Conservation (phyloP, 2,113 vertebrate genomes). For the Indicator indicator region DNA sequence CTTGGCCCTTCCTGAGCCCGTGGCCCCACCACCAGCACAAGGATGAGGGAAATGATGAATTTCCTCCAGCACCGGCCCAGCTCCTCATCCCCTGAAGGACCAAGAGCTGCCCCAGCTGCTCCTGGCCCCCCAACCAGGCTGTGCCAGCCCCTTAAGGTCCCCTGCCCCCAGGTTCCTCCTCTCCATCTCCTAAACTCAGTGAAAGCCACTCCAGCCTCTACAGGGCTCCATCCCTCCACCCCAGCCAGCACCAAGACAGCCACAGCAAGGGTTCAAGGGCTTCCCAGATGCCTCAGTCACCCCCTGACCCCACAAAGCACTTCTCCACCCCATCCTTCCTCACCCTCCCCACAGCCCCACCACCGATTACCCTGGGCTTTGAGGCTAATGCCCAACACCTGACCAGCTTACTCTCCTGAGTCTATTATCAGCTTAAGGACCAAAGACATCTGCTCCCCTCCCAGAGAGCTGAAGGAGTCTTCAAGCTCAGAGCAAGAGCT, state of each 20-base stretch:
- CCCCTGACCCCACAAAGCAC: neutral
- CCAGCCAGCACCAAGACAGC: neutral
- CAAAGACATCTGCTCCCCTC: constrained; percentile 52
- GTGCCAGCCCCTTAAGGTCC: accelerated
- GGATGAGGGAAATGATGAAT: neutral
- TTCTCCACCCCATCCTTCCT: neutral
- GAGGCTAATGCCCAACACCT: constrained; percentile 64
- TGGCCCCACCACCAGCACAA: neutral
- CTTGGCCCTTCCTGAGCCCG: neutral
- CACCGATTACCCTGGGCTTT: neutral
- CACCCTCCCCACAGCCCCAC: neutral
- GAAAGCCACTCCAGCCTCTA: neutral
- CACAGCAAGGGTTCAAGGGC: neutral
- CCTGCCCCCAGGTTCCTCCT: neutral
- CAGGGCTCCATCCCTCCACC: neutral
- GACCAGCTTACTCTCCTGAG: constrained; percentile 58
- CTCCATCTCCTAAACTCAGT: neutral
- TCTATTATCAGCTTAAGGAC: constrained; percentile 68
- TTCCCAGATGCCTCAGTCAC: neutral
- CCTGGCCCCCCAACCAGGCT: accelerated
- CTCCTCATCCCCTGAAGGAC: neutral
- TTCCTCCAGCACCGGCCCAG: neutral
- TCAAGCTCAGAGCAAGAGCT: neutral
- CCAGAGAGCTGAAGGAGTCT: neutral
- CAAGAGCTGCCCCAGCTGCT: neutral